Percentiles rank a stretch among this genome's conserved stretches.
Evolutionary conservation across 2,888 invertebrate genomes (phyloP).

Genomic region (Lordiphosa andalusiaca): DNA sequence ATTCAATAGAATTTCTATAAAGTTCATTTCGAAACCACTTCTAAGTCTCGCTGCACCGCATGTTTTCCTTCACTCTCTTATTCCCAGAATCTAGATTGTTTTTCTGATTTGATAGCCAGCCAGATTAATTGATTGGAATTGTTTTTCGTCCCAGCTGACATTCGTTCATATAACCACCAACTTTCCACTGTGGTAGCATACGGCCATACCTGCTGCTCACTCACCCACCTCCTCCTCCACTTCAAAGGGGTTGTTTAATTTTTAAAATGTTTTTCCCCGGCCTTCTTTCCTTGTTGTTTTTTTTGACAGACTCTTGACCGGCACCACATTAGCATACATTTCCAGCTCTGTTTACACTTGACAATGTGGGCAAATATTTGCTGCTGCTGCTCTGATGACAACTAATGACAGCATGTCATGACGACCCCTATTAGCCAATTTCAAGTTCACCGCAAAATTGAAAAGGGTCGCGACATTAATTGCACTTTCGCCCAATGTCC

Average conservation of each 20-base stretch:
- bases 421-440: conserved; percentile 55
- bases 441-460: conserved; percentile 48
- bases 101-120: too few species aligned
- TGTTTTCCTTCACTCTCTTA: too few species aligned
- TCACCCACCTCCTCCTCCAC: conserved; percentile 38
- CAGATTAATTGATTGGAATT: too few species aligned
- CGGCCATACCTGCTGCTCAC: conserved; percentile 10
- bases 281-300: conserved; percentile 1
- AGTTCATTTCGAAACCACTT: too few species aligned
- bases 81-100: too few species aligned
- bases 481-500: conserved; percentile 27
- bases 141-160: too few species aligned
- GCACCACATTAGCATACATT: conserved; percentile 26
- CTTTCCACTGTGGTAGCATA: conserved; percentile 37
- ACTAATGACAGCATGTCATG: conserved; percentile 59
- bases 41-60: too few species aligned
- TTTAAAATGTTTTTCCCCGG: conserved; percentile 3
- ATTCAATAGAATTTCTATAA: too few species aligned
- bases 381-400: conserved; percentile 7
- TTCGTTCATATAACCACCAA: too few species aligned
- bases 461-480: conserved; percentile 56
- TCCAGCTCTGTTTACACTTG: conserved; percentile 42
- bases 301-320: conserved; percentile 10
- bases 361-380: conserved; percentile 61
- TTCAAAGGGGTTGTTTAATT: conserved; percentile 53